Evolutionary conservation across 30 jellyfish, hydroid and myxozoan species (phyloP).

Genomic region (Hydractinia echinata): DNA sequence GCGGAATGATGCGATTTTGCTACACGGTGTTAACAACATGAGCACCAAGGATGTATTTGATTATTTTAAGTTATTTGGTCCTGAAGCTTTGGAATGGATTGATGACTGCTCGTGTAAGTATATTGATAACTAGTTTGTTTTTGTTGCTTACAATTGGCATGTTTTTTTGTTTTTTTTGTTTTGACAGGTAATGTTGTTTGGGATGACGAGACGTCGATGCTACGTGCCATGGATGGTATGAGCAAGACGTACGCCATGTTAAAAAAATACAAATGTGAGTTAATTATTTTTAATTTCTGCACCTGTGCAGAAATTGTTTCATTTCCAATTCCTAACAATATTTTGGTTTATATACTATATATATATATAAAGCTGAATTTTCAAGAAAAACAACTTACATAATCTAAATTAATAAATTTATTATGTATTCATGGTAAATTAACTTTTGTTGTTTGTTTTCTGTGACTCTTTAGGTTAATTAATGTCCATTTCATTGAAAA

Average conservation of each 20-base stretch:
- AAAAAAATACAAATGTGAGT: constrained; percentile 7
- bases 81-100: constrained; percentile 92
- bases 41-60: constrained; percentile 87
- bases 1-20: constrained; percentile 52
- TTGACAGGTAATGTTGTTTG: constrained; percentile 54
- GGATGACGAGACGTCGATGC: constrained; percentile 62
- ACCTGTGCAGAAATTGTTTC: background rate
- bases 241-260: constrained; percentile 59
- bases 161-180: background rate
- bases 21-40: constrained; percentile 73
- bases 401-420: too few relatives aligned
- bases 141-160: background rate
- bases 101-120: constrained; percentile 77
- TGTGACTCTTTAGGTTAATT: too few relatives aligned
- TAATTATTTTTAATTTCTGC: background rate
- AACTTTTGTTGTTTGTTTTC: too few relatives aligned
- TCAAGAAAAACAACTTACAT: too few relatives aligned
- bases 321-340: background rate
- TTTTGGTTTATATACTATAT: background rate
- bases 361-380: too few relatives aligned
- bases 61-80: constrained; percentile 58
- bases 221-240: constrained; percentile 52
- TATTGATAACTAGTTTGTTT: background rate
- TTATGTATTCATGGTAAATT: too few relatives aligned
- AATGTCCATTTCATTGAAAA: too few relatives aligned